These are phyloP conservation scores for Vespertilio murinus DNA, from an alignment of 2,797 vertebrate genomes.

Conservation along the genomic window DNA sequence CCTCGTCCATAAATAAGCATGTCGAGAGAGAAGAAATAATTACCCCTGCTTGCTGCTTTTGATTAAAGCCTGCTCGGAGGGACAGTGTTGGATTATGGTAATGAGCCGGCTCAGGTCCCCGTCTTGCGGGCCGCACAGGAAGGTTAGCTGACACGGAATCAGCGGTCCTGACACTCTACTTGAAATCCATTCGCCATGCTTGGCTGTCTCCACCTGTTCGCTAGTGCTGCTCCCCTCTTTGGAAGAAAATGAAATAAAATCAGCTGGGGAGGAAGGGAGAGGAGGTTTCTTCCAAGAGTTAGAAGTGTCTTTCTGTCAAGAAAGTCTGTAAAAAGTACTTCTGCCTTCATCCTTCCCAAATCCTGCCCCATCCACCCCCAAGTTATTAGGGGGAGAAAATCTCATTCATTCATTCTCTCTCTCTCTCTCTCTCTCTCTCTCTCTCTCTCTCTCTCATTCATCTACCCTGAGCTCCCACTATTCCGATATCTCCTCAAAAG, in stretches of 20 bases:
- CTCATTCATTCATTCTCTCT: too few relatives aligned
- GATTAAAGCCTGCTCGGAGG: constrained; percentile 96
- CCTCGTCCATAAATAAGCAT: constrained; percentile 85
- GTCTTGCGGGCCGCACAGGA: constrained; percentile 88
- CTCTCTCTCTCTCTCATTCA: neutral
- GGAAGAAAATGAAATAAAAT: neutral
- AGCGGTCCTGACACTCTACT: constrained; percentile 89
- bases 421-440: neutral
- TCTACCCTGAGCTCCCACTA: neutral
- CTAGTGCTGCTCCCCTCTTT: constrained; percentile 54
- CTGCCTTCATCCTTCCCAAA: neutral
- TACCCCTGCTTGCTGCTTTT: constrained; percentile 94
- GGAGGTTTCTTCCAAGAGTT: neutral
- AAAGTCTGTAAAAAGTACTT: neutral
- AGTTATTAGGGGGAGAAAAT: neutral
- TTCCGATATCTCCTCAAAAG: neutral
- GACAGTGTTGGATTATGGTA: constrained; percentile 96
- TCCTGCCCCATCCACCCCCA: too few relatives aligned
- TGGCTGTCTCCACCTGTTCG: constrained; percentile 71
- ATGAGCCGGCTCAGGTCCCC: constrained; percentile 92
- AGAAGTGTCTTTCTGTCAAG: neutral
- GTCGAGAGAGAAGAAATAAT: constrained; percentile 88
- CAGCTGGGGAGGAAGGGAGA: neutral
- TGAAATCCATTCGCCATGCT: constrained; percentile 88
- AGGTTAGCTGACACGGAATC: constrained; percentile 89